phyloP scores from a whole-genome alignment of 1,140 invertebrate species.

The Trissolcus basalis region DNA sequence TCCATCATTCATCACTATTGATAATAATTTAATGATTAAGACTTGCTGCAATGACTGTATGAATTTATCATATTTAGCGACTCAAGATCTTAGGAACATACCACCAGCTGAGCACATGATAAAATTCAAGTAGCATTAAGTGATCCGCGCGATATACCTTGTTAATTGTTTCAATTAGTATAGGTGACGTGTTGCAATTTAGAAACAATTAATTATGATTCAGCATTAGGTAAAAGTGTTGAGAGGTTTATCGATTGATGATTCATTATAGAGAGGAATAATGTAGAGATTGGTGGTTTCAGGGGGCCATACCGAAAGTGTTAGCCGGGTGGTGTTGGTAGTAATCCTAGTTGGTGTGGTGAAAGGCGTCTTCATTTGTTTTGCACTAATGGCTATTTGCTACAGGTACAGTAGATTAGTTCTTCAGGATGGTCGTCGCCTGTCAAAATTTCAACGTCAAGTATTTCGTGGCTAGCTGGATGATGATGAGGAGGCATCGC shows the following conservation, averaged over 20 bases:
- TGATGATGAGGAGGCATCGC: conserved; percentile 73
- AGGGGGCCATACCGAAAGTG: conserved; percentile 84
- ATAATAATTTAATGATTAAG: too few species aligned
- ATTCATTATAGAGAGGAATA: conserved; percentile 7
- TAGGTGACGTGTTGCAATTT: conserved; percentile 16
- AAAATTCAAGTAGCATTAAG: conserved; percentile 58
- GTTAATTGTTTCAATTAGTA: conserved; percentile 8
- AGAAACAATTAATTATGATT: too few species aligned
- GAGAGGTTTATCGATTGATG: not conserved
- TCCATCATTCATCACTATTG: too few species aligned
- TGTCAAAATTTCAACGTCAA: conserved; percentile 71
- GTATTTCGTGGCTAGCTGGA: conserved; percentile 73
- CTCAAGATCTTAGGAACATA: conserved; percentile 67
- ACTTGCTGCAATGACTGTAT: conserved; percentile 1
- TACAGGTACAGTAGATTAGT: conserved; percentile 88
- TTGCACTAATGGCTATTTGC: conserved; percentile 95
- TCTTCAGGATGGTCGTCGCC: conserved; percentile 62
- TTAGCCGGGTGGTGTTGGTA: conserved; percentile 92
- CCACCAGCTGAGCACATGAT: conserved; percentile 74
- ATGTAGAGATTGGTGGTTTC: conserved; percentile 70
- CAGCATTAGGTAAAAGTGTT: conserved; percentile 1
- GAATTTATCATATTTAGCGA: conserved; percentile 43
- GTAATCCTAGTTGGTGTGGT: conserved; percentile 94
- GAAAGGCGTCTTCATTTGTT: conserved; percentile 94
- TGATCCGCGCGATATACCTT: conserved; percentile 31